A percentile compares a stretch with the other conserved stretches of the same genome.
Conservation (phyloP, 2,797 vertebrate species). For the Hipposideros larvatus region DNA sequence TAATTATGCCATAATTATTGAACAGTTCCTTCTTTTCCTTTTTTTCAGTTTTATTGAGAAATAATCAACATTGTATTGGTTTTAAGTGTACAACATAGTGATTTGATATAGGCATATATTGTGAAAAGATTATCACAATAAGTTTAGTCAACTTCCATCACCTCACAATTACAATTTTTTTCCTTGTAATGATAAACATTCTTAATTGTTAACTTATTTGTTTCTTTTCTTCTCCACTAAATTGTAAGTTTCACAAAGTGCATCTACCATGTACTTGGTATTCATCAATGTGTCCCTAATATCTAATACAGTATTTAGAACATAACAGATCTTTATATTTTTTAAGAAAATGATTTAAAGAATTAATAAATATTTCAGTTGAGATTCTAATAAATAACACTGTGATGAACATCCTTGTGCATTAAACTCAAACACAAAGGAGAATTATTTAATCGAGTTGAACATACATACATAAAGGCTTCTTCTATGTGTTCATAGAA, state of each 20-base stretch:
- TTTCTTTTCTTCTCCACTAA: neutral
- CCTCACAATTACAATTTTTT: neutral
- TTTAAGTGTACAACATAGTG: neutral
- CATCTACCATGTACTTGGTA: neutral
- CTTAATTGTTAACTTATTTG: neutral
- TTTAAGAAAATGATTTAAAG: neutral
- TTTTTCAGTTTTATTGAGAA: neutral
- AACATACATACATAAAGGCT: too few species aligned
- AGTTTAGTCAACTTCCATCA: neutral
- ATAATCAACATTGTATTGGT: neutral
- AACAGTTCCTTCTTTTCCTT: neutral
- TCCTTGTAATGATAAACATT: neutral
- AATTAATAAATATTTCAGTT: neutral
- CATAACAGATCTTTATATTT: neutral
- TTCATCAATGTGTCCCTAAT: neutral
- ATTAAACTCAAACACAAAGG: neutral
- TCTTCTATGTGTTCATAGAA: neutral
- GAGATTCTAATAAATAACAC: neutral
- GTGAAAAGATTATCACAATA: neutral
- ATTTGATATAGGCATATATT: neutral
- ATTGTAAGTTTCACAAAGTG: neutral
- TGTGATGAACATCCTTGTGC: neutral
- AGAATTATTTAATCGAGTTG: neutral
- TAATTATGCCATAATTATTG: neutral
- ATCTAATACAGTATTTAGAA: neutral